phyloP scores from a whole-genome alignment of 2,888 invertebrate species.

The Cistogaster globosa region DNA sequence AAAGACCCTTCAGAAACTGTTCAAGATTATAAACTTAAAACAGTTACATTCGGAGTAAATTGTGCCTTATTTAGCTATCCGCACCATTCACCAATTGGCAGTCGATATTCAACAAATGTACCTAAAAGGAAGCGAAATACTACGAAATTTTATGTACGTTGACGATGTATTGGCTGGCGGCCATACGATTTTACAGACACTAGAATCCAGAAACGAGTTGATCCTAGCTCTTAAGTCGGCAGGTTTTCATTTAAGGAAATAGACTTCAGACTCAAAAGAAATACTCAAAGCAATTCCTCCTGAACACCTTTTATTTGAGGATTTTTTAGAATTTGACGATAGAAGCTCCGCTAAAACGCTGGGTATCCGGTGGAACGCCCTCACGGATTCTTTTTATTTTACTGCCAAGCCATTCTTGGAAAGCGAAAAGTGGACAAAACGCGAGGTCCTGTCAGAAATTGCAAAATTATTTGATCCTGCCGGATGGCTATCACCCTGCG shows the following conservation, averaged over 20 bases:
- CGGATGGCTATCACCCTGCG: constrained; percentile 6
- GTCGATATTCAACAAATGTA: background rate
- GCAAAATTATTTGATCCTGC: constrained; percentile 13
- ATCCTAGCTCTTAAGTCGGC: background rate
- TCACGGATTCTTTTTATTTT: too few species aligned
- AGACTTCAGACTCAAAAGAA: background rate
- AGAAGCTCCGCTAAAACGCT: background rate
- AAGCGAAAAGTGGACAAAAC: too few species aligned
- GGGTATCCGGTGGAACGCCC: too few species aligned
- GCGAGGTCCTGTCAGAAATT: too few species aligned
- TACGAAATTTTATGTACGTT: background rate
- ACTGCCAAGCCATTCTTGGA: too few species aligned
- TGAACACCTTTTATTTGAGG: too few species aligned
- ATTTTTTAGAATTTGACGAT: too few species aligned
- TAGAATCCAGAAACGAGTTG: background rate
- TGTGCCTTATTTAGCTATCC: constrained; percentile 18
- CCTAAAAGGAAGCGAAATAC: too few species aligned
- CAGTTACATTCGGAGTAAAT: constrained; percentile 20
- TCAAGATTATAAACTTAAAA: constrained; percentile 3
- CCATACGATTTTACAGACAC: background rate
- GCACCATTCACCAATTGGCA: constrained; percentile 8
- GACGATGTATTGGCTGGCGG: background rate
- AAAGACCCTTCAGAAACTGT: background rate
- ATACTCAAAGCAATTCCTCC: too few species aligned
- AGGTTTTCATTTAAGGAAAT: background rate